A percentile compares a stretch with the other conserved stretches of the same genome.
phyloP scores from a whole-genome alignment of 2,888 invertebrate species.

The Aspidiotus destructor region DNA sequence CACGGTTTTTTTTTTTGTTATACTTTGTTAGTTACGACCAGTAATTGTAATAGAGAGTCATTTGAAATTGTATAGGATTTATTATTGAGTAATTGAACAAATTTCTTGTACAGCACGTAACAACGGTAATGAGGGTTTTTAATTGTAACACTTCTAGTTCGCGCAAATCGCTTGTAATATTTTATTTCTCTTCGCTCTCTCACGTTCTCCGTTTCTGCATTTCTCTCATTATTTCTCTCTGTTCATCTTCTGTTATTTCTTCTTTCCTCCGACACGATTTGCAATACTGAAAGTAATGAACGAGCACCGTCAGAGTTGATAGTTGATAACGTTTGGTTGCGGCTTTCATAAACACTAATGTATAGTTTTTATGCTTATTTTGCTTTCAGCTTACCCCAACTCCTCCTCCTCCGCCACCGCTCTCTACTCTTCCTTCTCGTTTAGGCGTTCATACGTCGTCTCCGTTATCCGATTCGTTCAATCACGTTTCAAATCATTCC shows the following conservation, averaged over 20 bases:
- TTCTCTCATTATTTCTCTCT: no score
- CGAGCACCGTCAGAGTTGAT: no score
- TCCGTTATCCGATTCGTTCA: slow-evolving; percentile 23
- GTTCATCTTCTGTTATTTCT: no score
- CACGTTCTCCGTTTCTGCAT: no score
- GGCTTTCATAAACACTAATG: slow-evolving; percentile 16
- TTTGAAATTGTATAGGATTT: neutral
- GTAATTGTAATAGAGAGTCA: neutral
- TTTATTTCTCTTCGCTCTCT: neutral
- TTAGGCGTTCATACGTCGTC: slow-evolving; percentile 27
- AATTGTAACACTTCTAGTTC: slow-evolving; percentile 6
- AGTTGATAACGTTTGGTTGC: slow-evolving; percentile 5
- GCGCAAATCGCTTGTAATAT: neutral
- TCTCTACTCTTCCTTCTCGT: slow-evolving; percentile 32
- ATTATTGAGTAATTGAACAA: neutral
- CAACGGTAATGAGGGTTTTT: slow-evolving; percentile 14
- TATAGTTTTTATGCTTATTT: slow-evolving; percentile 29
- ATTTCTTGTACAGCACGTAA: neutral
- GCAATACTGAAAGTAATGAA: no score
- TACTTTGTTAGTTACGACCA: slow-evolving; percentile 1
- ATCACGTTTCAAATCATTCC: neutral
- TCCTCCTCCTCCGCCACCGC: slow-evolving; percentile 34
- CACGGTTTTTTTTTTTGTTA: slow-evolving; percentile 8
- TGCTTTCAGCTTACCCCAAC: slow-evolving; percentile 34
- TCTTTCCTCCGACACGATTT: no score